Percentiles rank a stretch among this genome's conserved stretches.
Conservation (phyloP, 2,888 invertebrate species). For the Polietes domitor region DNA sequence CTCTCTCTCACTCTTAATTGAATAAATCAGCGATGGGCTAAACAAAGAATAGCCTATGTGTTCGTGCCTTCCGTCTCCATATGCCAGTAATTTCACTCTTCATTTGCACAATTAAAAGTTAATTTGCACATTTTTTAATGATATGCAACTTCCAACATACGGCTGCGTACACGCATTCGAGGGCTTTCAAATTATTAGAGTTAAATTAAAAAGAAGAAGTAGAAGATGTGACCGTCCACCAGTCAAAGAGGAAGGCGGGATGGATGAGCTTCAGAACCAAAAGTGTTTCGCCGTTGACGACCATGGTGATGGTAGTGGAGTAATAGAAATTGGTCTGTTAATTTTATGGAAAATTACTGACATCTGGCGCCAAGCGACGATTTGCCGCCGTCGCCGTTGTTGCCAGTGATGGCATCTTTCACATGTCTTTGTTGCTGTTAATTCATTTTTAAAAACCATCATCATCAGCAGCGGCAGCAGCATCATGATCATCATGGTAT, state of each 20-base stretch:
- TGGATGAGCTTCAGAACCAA: too few relatives aligned
- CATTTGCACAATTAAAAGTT: slow-evolving; percentile 32
- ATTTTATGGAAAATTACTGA: slow-evolving; percentile 55
- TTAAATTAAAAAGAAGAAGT: not conserved
- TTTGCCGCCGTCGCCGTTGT: not conserved
- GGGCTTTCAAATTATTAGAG: slow-evolving; percentile 1
- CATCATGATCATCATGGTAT: not conserved
- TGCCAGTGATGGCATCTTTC: not conserved
- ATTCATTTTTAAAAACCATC: not conserved
- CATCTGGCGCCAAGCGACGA: slow-evolving; percentile 46
- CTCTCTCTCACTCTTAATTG: slow-evolving; percentile 11
- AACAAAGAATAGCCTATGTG: not conserved
- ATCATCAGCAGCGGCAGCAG: not conserved
- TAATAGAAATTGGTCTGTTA: slow-evolving; percentile 38
- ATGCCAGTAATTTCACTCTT: not conserved
- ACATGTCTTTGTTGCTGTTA: not conserved
- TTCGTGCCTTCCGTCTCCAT: not conserved
- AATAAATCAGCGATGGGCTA: slow-evolving; percentile 3
- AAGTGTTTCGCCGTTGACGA: not conserved
- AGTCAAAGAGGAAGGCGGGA: not conserved
- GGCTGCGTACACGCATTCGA: not conserved
- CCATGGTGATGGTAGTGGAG: not conserved
- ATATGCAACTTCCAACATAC: not conserved
- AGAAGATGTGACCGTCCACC: not conserved
- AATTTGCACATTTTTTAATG: slow-evolving; percentile 30